These are phyloP conservation scores for Myotis davidii DNA, from an alignment of 2,113 vertebrate species.

Conservation along the genomic window DNA sequence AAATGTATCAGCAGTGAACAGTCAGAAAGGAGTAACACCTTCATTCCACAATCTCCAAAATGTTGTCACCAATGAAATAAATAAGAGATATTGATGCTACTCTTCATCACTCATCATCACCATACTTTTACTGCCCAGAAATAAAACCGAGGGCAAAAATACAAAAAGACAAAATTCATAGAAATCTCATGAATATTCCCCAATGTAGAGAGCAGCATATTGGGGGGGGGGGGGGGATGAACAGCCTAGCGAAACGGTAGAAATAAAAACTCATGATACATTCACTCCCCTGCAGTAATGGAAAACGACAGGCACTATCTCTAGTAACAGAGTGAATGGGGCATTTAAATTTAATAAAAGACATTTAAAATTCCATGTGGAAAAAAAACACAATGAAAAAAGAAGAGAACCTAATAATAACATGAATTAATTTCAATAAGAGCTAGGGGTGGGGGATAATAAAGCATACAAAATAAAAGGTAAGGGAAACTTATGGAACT, in stretches of 20 bases:
- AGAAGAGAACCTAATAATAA: conserved; percentile 9
- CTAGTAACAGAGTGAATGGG: background rate
- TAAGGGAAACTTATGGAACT: background rate
- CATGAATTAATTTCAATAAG: conserved; percentile 32
- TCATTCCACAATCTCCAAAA: background rate
- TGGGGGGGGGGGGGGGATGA: background rate
- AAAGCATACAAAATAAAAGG: background rate
- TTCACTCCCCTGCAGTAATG: background rate
- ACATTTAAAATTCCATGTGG: conserved; percentile 24
- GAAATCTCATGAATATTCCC: background rate
- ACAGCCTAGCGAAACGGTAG: background rate
- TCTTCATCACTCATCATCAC: background rate
- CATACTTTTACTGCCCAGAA: background rate
- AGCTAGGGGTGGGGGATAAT: background rate
- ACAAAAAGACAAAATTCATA: background rate
- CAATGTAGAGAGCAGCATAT: background rate
- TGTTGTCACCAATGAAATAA: background rate
- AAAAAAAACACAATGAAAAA: background rate
- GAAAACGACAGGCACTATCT: background rate
- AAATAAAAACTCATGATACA: background rate
- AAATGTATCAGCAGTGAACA: background rate
- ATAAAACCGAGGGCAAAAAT: background rate
- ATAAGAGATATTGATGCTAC: background rate
- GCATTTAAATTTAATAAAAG: conserved; percentile 12
- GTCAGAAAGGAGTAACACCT: background rate